Conservation (phyloP, 2,888 invertebrate species). For the Helleia helle region DNA sequence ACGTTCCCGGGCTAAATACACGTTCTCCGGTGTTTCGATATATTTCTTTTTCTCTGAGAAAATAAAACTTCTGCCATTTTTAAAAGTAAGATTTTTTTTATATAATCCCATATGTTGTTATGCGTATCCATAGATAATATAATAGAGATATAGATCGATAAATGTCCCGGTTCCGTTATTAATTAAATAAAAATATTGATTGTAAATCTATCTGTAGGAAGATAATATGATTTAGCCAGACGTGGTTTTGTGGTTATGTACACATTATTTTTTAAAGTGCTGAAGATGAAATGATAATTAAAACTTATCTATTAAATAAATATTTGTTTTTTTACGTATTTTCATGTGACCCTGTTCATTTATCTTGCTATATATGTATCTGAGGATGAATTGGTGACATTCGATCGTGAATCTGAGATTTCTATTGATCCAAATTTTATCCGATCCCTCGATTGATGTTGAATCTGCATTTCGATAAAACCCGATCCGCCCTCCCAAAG, state of each 20-base stretch:
- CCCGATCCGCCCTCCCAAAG: too few relatives aligned
- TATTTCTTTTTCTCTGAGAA: constrained; percentile 28
- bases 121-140: constrained; percentile 28
- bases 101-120: constrained; percentile 53
- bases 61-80: constrained; percentile 39
- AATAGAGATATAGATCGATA: too few relatives aligned
- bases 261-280: constrained; percentile 62
- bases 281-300: constrained; percentile 66
- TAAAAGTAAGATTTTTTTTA: constrained; percentile 49
- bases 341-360: neutral
- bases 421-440: too few relatives aligned
- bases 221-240: constrained; percentile 37
- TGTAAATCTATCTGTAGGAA: constrained; percentile 27
- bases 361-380: neutral
- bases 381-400: too few relatives aligned
- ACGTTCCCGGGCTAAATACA: constrained; percentile 1
- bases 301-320: constrained; percentile 61
- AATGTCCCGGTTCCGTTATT: constrained; percentile 8
- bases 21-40: too few relatives aligned
- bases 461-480: too few relatives aligned
- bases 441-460: too few relatives aligned
- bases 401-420: too few relatives aligned
- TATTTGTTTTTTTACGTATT: constrained; percentile 16
- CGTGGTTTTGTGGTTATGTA: constrained; percentile 59
- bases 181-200: constrained; percentile 2